phyloP scores from a whole-genome alignment of 2,797 vertebrate species.

The Enteromius trimaculatus region DNA sequence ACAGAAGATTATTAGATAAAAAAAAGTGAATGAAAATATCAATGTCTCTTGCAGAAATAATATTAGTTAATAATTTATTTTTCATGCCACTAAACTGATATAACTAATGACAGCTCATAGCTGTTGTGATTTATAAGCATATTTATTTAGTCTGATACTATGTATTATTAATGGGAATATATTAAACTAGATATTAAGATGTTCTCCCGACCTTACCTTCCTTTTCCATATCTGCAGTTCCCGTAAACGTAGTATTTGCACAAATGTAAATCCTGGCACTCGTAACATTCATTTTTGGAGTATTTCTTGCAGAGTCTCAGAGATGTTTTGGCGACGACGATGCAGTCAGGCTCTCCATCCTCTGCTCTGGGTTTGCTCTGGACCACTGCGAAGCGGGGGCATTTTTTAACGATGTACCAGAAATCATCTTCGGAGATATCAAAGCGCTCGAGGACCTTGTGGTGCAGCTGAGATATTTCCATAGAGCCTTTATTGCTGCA shows the following conservation, averaged over 20 bases:
- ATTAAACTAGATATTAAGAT: not conserved
- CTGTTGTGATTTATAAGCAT: not conserved
- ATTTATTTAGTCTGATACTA: not conserved
- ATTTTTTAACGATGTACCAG: constrained; percentile 62
- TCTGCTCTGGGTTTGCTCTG: constrained; percentile 44
- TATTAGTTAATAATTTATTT: not conserved
- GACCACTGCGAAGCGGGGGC: constrained; percentile 69
- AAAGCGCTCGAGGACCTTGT: constrained; percentile 61
- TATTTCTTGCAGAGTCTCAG: constrained; percentile 80
- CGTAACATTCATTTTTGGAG: constrained; percentile 59
- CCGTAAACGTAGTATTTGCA: constrained; percentile 86
- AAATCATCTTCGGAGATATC: constrained; percentile 62
- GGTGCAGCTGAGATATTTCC: constrained; percentile 64
- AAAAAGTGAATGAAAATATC: not conserved
- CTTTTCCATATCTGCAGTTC: constrained; percentile 80
- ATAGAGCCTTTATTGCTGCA: constrained; percentile 68
- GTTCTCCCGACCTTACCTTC: constrained; percentile 58
- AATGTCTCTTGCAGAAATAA: not conserved
- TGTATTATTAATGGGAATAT: not conserved
- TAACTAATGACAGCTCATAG: not conserved
- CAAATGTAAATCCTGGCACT: constrained; percentile 83
- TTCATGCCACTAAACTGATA: not conserved
- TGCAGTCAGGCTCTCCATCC: constrained; percentile 48
- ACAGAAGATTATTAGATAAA: too few species aligned
- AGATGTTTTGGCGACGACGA: constrained; percentile 71